These are phyloP conservation scores for Danio albolineatus DNA, from an alignment of 2,797 vertebrate genomes.

Conservation along the genomic window DNA sequence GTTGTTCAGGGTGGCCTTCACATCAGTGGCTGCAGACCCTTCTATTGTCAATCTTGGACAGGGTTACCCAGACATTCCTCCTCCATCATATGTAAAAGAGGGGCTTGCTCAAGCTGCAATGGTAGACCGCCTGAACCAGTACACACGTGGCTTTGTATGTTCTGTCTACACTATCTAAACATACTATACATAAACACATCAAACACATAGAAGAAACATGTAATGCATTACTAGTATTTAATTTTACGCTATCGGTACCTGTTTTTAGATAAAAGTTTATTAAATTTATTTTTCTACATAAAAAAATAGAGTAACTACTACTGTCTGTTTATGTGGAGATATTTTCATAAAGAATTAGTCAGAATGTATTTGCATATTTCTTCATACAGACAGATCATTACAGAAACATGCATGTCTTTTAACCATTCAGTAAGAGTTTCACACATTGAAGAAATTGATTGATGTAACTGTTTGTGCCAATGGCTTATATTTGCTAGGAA, in stretches of 20 bases:
- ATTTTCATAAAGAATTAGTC: background rate
- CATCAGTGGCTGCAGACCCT: conserved; percentile 88
- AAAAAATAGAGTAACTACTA: background rate
- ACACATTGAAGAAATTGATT: too few species aligned
- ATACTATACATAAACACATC: background rate
- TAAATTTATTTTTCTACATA: too few species aligned
- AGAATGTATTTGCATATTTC: too few species aligned
- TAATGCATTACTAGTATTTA: too few species aligned
- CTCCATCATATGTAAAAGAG: conserved; percentile 89
- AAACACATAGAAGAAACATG: too few species aligned
- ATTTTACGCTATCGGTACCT: too few species aligned
- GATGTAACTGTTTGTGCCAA: too few species aligned
- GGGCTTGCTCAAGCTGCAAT: conserved; percentile 81
- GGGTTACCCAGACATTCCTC: conserved; percentile 90
- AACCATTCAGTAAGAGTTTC: too few species aligned
- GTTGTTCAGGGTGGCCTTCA: conserved; percentile 87
- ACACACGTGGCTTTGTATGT: conserved; percentile 94
- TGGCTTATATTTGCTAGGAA: too few species aligned
- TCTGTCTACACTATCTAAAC: background rate
- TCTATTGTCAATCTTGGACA: conserved; percentile 93
- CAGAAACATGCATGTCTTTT: too few species aligned
- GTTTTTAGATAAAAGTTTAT: too few species aligned
- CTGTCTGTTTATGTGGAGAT: background rate
- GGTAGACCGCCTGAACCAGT: conserved; percentile 91
- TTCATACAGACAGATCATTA: too few species aligned